Evolutionary conservation across 2,888 invertebrate genomes (phyloP).

Genomic region (Stenchaetothrips biformis): DNA sequence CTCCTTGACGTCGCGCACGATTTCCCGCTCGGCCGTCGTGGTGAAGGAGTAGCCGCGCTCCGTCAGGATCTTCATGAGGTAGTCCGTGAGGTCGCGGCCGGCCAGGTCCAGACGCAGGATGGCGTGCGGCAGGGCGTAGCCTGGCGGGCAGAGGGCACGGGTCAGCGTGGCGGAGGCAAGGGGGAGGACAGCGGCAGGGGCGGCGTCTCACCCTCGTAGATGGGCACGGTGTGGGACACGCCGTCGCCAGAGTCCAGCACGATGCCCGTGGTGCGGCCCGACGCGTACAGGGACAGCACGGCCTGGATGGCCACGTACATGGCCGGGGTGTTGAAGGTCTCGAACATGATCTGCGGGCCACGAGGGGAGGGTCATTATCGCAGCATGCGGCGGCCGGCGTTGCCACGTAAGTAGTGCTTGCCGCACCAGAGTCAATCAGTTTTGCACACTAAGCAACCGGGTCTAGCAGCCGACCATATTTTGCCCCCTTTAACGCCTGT

Average conservation of each 20-base stretch:
- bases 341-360: conserved; percentile 73
- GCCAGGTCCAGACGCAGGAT: conserved; percentile 89
- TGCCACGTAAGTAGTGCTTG: too few species aligned
- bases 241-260: conserved; percentile 89
- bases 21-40: conserved; percentile 65
- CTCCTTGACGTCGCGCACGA: conserved; percentile 92
- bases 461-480: too few species aligned
- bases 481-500: too few species aligned
- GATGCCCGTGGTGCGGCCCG: conserved; percentile 90
- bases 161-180: not conserved
- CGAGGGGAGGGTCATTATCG: not conserved
- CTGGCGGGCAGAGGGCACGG: conserved; percentile 43
- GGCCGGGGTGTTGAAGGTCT: conserved; percentile 86
- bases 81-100: conserved; percentile 87
- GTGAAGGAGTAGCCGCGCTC: conserved; percentile 67
- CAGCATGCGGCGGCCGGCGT: not conserved
- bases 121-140: conserved; percentile 87
- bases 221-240: conserved; percentile 88
- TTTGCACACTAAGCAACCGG: too few species aligned
- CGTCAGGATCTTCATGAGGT: conserved; percentile 89
- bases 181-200: too few species aligned
- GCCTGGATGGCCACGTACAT: conserved; percentile 94
- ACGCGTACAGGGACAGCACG: conserved; percentile 86
- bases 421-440: too few species aligned
- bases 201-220: conserved; percentile 68